phyloP scores from a whole-genome alignment of 2,113 vertebrate species.

The Salvelinus fontinalis region DNA sequence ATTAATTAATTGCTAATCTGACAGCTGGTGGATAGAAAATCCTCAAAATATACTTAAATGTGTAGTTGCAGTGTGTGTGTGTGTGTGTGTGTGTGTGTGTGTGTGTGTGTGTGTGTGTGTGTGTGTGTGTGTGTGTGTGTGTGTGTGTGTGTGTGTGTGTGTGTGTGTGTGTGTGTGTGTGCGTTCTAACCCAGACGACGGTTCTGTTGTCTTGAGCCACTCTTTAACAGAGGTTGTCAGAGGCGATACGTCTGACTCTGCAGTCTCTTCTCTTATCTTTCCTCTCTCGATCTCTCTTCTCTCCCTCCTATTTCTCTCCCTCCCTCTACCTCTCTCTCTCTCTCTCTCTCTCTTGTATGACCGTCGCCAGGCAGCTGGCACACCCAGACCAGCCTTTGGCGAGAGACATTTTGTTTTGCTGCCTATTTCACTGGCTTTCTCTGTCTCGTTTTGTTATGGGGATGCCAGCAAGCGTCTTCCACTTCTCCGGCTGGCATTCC shows the following conservation, averaged over 20 bases:
- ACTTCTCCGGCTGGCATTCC: conserved; percentile 45
- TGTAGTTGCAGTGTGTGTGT: neutral
- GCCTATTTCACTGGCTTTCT: conserved; percentile 25
- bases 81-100: too few species aligned
- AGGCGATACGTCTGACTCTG: conserved; percentile 18
- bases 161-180: neutral
- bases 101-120: too few species aligned
- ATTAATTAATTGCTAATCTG: conserved; percentile 32
- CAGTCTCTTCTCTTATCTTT: conserved; percentile 37
- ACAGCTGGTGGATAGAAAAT: conserved; percentile 27
- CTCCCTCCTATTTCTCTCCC: neutral
- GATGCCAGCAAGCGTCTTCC: conserved; percentile 47
- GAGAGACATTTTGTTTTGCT: conserved; percentile 27
- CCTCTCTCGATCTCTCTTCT: conserved; percentile 27
- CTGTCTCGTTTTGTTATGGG: conserved; percentile 36
- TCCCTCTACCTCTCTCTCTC: neutral
- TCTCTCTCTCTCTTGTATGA: conserved; percentile 25
- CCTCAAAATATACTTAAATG: conserved; percentile 18
- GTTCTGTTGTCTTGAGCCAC: conserved; percentile 9
- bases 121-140: conserved; percentile 10
- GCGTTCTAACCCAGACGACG: too few species aligned
- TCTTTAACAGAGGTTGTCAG: conserved; percentile 26
- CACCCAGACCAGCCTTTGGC: conserved; percentile 29
- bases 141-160: conserved; percentile 15
- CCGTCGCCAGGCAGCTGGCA: conserved; percentile 38